phyloP scores from a whole-genome alignment of 2,797 vertebrate species.

The Macropus fuliginosus region DNA sequence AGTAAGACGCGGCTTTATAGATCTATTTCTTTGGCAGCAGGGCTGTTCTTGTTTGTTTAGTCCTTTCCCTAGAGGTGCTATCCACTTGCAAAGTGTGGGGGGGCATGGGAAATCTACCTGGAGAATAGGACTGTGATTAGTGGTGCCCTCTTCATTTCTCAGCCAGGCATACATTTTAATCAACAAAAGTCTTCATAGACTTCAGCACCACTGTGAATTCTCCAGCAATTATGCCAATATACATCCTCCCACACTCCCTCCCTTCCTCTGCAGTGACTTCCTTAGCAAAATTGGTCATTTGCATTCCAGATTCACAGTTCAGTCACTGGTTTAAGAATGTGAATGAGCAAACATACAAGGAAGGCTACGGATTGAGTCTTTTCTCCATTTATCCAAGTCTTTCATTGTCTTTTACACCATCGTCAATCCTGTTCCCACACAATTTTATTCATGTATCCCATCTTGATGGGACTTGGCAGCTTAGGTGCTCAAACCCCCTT shows the following conservation, averaged over 20 bases:
- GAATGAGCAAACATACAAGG: background rate
- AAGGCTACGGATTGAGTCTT: background rate
- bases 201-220: background rate
- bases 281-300: background rate
- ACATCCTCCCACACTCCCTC: background rate
- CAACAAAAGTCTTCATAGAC: background rate
- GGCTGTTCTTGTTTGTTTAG: background rate
- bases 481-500: background rate
- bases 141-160: background rate
- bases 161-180: background rate
- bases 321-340: background rate
- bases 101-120: background rate
- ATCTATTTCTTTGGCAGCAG: background rate
- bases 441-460: background rate
- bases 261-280: background rate
- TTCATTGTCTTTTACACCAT: background rate
- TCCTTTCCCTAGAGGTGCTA: background rate
- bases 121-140: background rate
- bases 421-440: background rate
- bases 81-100: background rate
- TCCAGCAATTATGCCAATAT: background rate
- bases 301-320: background rate
- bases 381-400: background rate
- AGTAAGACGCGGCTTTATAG: background rate
- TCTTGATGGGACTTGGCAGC: background rate